Evolutionary conservation across 2,113 vertebrate genomes (phyloP).

Genomic region (Candoia aspera): DNA sequence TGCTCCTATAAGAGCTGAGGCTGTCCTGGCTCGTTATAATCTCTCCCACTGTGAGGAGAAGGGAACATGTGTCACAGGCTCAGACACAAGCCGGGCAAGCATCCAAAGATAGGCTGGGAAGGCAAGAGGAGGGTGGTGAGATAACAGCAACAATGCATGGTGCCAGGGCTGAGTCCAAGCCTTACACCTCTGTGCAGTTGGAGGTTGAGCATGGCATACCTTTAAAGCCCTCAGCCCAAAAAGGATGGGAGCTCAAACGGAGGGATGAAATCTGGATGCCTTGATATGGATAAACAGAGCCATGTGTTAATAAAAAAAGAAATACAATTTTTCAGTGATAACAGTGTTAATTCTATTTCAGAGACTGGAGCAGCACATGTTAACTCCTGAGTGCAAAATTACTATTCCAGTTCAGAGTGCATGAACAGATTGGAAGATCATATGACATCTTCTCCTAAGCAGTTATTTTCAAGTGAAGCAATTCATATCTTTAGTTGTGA

Average conservation of each 20-base stretch:
- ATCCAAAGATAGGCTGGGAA: constrained; percentile 53
- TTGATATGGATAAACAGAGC: neutral
- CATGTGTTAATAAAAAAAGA: neutral
- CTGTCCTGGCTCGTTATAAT: constrained; percentile 45
- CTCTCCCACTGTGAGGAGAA: constrained; percentile 41
- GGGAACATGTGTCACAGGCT: constrained; percentile 52
- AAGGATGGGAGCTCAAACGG: neutral
- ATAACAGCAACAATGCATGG: constrained; percentile 15
- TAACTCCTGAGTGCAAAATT: neutral
- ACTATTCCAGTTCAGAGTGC: neutral
- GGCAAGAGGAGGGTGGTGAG: constrained; percentile 1
- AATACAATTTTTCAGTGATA: neutral
- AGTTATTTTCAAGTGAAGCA: neutral
- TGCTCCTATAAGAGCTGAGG: constrained; percentile 8
- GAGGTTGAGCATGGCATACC: neutral
- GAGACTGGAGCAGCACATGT: neutral
- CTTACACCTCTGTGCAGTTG: neutral
- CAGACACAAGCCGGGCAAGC: constrained; percentile 37
- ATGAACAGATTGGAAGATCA: neutral
- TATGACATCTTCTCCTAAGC: neutral
- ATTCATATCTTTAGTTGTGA: neutral
- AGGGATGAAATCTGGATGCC: neutral
- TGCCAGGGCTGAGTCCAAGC: neutral
- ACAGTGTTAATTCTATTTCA: neutral
- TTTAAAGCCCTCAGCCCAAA: neutral